Percentiles rank a stretch among this genome's conserved stretches.
These are phyloP conservation scores for Corvus moneduloides DNA, from an alignment of 2,113 vertebrate genomes.

Conservation along the genomic window DNA sequence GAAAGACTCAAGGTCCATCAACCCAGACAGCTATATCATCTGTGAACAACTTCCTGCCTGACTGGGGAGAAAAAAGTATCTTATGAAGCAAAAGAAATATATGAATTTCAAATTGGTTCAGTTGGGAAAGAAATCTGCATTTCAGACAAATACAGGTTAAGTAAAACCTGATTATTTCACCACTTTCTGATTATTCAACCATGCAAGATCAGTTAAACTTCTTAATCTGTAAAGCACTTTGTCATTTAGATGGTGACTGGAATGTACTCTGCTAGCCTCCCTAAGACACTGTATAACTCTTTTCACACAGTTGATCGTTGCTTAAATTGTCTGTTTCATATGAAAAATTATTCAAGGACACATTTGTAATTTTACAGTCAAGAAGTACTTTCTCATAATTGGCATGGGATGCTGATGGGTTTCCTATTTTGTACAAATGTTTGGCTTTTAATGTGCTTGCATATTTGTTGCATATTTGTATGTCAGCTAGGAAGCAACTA, in stretches of 20 bases:
- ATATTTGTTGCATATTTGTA: slow-evolving; percentile 52
- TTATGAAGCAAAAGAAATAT: not conserved
- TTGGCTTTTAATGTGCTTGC: slow-evolving; percentile 43
- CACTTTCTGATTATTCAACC: not conserved
- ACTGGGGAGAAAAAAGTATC: not conserved
- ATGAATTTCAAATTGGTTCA: not conserved
- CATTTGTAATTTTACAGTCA: slow-evolving; percentile 10
- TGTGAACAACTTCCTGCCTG: not conserved
- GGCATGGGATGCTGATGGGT: slow-evolving; percentile 34
- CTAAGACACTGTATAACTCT: not conserved
- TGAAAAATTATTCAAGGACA: not conserved
- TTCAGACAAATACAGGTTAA: not conserved
- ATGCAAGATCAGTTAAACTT: not conserved
- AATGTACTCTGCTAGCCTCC: slow-evolving; percentile 55
- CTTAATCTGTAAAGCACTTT: slow-evolving; percentile 50
- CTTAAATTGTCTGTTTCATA: not conserved
- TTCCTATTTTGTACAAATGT: slow-evolving; percentile 35
- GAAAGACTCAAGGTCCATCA: not conserved
- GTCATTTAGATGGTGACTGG: slow-evolving; percentile 45
- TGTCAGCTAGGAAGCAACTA: slow-evolving; percentile 10
- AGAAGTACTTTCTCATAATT: slow-evolving; percentile 41
- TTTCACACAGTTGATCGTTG: not conserved
- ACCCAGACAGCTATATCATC: not conserved
- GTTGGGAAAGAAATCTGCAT: not conserved
- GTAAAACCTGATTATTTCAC: not conserved